Conservation (phyloP, 2,888 invertebrate genomes). For the Sesia bembeciformis region DNA sequence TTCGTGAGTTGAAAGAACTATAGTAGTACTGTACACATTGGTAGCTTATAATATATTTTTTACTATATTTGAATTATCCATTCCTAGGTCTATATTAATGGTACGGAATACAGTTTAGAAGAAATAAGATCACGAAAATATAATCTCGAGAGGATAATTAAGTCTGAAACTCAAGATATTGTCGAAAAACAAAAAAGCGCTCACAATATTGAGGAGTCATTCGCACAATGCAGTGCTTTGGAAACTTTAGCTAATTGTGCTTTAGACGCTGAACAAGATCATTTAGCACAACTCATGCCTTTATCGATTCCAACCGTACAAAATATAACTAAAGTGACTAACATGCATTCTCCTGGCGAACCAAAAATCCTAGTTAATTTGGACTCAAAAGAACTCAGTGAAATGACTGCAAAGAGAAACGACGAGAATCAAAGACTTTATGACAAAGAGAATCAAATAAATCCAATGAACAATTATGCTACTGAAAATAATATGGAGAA, state of each 20-base stretch:
- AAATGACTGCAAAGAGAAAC: constrained; percentile 41
- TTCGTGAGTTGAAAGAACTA: too few species aligned
- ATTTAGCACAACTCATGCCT: constrained; percentile 61
- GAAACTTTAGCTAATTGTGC: constrained; percentile 68
- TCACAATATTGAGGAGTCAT: constrained; percentile 52
- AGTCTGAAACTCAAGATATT: constrained; percentile 37
- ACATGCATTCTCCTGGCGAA: constrained; percentile 67
- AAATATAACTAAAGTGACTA: constrained; percentile 62
- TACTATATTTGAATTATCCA: background rate
- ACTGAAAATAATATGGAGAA: constrained; percentile 49
- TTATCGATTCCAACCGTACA: constrained; percentile 56
- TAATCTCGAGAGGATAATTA: constrained; percentile 41
- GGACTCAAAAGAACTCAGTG: constrained; percentile 65
- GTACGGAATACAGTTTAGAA: constrained; percentile 84
- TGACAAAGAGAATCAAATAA: constrained; percentile 45
- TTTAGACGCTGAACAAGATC: constrained; percentile 59
- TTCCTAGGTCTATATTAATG: constrained; percentile 61
- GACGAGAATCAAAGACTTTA: constrained; percentile 38
- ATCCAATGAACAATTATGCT: constrained; percentile 24
- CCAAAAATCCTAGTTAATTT: constrained; percentile 63
- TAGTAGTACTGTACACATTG: constrained; percentile 1
- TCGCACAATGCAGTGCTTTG: constrained; percentile 63
- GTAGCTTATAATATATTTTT: constrained; percentile 3
- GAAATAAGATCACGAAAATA: constrained; percentile 80
- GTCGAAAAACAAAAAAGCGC: constrained; percentile 32